phyloP scores from a whole-genome alignment of 1,140 invertebrate genomes.

The Spodoptera litura region DNA sequence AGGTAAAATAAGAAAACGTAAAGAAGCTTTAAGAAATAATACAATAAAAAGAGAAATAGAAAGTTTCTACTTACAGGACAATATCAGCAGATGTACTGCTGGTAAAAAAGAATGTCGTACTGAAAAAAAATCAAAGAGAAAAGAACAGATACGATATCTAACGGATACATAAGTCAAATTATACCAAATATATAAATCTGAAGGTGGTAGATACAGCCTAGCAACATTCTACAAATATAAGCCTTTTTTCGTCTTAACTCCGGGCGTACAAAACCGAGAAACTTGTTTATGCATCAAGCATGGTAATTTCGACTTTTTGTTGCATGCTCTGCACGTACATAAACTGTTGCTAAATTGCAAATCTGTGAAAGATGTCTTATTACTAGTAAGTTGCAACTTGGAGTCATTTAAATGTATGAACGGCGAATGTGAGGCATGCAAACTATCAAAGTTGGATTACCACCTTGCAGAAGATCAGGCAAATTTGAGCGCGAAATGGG shows the following conservation, averaged over 20 bases:
- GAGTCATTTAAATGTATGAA: slow-evolving; percentile 38
- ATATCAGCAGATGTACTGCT: background rate
- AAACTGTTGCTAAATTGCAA: background rate
- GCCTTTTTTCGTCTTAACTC: background rate
- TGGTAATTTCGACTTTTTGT: background rate
- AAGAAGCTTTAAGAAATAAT: background rate
- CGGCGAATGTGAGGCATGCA: slow-evolving; percentile 40
- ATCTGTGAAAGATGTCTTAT: background rate
- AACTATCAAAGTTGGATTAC: slow-evolving; percentile 46
- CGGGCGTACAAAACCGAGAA: background rate
- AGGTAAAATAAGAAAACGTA: background rate
- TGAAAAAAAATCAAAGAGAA: background rate
- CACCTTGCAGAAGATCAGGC: no score
- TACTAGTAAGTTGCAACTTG: background rate
- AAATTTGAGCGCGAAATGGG: no score
- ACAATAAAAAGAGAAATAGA: background rate
- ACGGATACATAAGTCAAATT: background rate
- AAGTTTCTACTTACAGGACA: background rate
- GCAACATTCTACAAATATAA: slow-evolving; percentile 4
- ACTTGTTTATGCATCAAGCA: slow-evolving; percentile 5
- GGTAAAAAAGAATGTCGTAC: slow-evolving; percentile 1
- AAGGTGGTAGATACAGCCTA: background rate
- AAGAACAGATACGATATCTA: background rate
- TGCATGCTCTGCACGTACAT: background rate
- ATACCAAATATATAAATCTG: background rate